A percentile compares a stretch with the other conserved stretches of the same genome.
phyloP scores from a whole-genome alignment of 2,797 vertebrate species.

The Botia kubotai region DNA sequence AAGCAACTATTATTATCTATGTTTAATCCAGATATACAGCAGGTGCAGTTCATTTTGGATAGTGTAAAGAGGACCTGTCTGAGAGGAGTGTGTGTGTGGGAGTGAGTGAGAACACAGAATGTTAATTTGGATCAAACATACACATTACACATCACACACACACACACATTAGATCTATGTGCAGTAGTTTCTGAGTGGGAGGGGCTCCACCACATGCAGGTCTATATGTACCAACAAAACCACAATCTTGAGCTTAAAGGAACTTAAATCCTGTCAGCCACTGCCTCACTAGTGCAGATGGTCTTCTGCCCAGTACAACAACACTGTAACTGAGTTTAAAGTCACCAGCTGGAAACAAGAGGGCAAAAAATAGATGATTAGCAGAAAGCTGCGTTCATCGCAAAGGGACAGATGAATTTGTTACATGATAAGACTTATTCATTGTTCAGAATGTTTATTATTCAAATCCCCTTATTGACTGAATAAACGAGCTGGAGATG shows the following conservation, averaged over 20 bases:
- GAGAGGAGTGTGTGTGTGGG: conserved; percentile 32
- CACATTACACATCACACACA: conserved; percentile 12
- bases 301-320: conserved; percentile 20
- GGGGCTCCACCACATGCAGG: conserved; percentile 42
- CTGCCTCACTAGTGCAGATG: conserved; percentile 37
- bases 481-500: conserved; percentile 39
- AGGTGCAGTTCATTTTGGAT: neutral
- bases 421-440: conserved; percentile 21
- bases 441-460: conserved; percentile 36
- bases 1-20: neutral
- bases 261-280: conserved; percentile 36
- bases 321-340: conserved; percentile 33
- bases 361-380: conserved; percentile 36
- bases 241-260: conserved; percentile 39
- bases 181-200: conserved; percentile 34
- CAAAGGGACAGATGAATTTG: conserved; percentile 31
- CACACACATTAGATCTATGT: conserved; percentile 30
- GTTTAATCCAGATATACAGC: neutral
- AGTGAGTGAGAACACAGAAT: conserved; percentile 22
- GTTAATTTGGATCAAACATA: conserved; percentile 16
- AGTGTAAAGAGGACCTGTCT: conserved; percentile 52
- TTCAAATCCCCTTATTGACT: conserved; percentile 48
- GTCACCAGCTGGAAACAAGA: conserved; percentile 37
- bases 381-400: conserved; percentile 34
- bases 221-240: conserved; percentile 37